Base-by-base conservation (phyloP, 2,888 invertebrate genomes). In the Thysanoteuthis rhombus region DNA sequence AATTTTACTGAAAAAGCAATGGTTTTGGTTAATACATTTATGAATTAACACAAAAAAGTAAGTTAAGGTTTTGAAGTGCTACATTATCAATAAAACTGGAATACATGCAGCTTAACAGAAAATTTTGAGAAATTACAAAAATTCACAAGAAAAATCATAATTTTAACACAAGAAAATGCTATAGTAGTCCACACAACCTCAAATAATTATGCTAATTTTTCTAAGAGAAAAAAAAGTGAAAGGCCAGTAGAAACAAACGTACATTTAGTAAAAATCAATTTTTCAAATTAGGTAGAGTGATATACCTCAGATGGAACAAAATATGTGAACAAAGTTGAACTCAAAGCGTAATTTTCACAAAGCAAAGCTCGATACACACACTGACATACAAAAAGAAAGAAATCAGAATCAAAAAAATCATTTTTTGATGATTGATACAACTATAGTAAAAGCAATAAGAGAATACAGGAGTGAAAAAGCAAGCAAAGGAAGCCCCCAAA, bases 281-380 rank as follows among this genome's bases (percentile, higher is more conserved):
- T 75, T 75, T 36, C 75, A 75, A 75, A 75, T 75, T 75, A n/a
- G 16, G 36, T 75, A n/a, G 16, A 12, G 75, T n/a, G 75, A 75
- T 75, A 75, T 75, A n/a, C 75, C 75, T 75, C n/a, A 75, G 75
- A 75, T n/a, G 36, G n/a, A 75, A 75, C 75, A 75, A n/a, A 75
- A 36, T 32, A 58, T n/a, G 58, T 32, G 32, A 58, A 75, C n/a
- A 75, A 75, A 75, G 36, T 16, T 75, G 36, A n/a, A n/a, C 22
- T 75, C 16, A 75, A n/a, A 58, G 45, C 45, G 19, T 45, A 45
- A 45, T 45, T 45, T 45, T 45, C 58, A 32, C 58, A 58, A 58
- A 75, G 75, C 75, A 75, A 89, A 93, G 93, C 89, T 93, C 28
- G 36, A 39, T n/a, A 93, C 16, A 58, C 6, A 42, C 89, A 93